These are phyloP conservation scores for Lontra canadensis DNA, from an alignment of 2,113 vertebrate genomes.

Conservation along the genomic window DNA sequence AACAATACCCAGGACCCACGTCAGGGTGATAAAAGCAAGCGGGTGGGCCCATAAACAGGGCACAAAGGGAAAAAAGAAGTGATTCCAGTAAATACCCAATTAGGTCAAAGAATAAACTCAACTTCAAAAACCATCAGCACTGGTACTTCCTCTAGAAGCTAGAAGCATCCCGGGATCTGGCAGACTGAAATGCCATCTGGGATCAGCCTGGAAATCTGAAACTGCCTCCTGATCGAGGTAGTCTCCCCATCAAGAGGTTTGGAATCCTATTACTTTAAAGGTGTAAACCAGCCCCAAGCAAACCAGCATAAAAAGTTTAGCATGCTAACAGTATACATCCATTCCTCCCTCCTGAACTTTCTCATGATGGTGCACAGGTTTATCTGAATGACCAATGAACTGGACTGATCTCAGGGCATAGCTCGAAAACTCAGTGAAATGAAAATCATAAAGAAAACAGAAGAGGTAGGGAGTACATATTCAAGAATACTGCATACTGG, in stretches of 20 bases:
- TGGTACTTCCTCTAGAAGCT: background rate
- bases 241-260: background rate
- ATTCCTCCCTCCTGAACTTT: background rate
- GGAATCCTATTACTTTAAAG: background rate
- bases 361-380: background rate
- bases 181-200: background rate
- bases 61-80: background rate
- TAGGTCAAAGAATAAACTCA: background rate
- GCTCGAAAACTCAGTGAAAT: background rate
- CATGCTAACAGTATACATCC: background rate
- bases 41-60: background rate
- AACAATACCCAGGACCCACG: background rate
- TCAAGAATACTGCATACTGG: background rate
- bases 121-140: background rate
- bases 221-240: rapidly evolving
- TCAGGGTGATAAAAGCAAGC: background rate
- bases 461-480: background rate
- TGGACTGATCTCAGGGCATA: background rate
- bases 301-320: background rate
- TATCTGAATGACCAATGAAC: background rate
- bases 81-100: background rate
- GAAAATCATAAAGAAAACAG: background rate
- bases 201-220: background rate
- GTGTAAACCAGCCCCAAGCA: background rate
- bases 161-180: background rate